Conservation (phyloP, 2,113 vertebrate genomes). For the Setophaga petechia region DNA sequence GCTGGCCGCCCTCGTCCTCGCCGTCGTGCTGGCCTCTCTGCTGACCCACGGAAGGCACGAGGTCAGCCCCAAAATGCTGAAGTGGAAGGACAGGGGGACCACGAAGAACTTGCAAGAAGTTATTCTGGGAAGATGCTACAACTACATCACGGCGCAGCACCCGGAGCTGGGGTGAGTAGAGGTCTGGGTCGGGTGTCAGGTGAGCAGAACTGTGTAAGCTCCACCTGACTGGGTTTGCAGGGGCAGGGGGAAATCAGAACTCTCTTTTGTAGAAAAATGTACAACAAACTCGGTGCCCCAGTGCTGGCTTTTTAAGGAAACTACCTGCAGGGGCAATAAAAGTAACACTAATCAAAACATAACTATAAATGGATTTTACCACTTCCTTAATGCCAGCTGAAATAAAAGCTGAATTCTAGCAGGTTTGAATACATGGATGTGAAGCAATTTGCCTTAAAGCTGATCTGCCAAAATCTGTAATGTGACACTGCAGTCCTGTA, state of each 20-base stretch:
- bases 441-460: background rate
- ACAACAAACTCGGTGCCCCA: rapidly evolving
- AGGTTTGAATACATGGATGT: background rate
- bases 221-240: rapidly evolving
- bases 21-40: background rate
- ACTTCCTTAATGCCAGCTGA: background rate
- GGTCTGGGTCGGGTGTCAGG: rapidly evolving
- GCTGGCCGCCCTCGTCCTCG: background rate
- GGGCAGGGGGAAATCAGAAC: background rate
- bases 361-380: background rate
- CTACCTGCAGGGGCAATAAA: background rate
- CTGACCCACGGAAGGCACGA: background rate
- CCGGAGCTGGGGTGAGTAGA: conserved; percentile 63
- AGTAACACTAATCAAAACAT: background rate
- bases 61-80: background rate
- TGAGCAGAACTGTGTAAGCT: background rate
- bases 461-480: background rate
- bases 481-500: background rate
- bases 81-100: conserved; percentile 69
- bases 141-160: background rate
- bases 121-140: conserved; percentile 71
- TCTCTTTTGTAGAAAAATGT: background rate
- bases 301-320: background rate
- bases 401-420: background rate
- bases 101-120: conserved; percentile 66